These are phyloP conservation scores for Carassius carassius DNA, from an alignment of 2,113 vertebrate species.

Conservation along the genomic window DNA sequence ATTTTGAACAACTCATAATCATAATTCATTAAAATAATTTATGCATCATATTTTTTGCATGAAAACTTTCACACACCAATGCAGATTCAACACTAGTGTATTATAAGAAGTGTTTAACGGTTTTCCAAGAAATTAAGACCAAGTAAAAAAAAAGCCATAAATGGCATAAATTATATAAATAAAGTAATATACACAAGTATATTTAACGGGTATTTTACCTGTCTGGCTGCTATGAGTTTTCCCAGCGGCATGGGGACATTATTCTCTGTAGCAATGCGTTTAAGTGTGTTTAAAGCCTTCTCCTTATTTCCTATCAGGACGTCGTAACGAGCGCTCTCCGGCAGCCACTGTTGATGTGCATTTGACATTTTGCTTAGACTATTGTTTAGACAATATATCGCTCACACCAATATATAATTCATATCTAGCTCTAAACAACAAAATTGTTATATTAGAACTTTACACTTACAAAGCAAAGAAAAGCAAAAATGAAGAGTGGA, in stretches of 20 bases:
- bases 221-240: constrained; percentile 88
- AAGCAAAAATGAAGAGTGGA: constrained; percentile 88
- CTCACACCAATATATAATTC: not conserved
- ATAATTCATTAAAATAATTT: not conserved
- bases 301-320: constrained; percentile 95
- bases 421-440: not conserved
- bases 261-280: constrained; percentile 91
- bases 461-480: constrained; percentile 90
- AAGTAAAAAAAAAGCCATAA: not conserved
- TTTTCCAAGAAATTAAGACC: not conserved
- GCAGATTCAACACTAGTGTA: not conserved
- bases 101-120: not conserved
- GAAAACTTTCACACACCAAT: not conserved
- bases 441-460: not conserved
- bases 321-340: constrained; percentile 95
- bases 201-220: constrained; percentile 72
- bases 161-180: not conserved
- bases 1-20: not conserved
- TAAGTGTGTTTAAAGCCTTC: constrained; percentile 90
- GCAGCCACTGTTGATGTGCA: constrained; percentile 84
- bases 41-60: not conserved
- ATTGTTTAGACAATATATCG: not conserved
- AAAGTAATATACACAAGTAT: not conserved
- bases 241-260: constrained; percentile 94
- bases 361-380: not conserved